These are phyloP conservation scores for human DNA, from an alignment of 2,113 vertebrate species.

Conservation along the genomic window DNA sequence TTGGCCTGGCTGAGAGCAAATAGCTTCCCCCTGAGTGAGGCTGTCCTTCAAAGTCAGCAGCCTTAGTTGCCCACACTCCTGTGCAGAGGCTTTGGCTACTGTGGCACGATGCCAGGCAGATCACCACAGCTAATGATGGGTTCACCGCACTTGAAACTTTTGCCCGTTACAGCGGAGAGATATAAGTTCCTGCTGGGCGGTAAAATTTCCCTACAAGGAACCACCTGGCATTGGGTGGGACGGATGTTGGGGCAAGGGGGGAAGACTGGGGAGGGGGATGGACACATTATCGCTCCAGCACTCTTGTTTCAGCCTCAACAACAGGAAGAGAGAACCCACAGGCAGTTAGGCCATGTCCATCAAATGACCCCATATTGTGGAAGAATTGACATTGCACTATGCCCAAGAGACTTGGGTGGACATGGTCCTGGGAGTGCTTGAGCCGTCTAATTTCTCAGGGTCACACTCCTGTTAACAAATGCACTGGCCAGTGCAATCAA, in stretches of 20 bases:
- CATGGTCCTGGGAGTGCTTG: neutral
- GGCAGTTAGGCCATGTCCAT: slow-evolving; percentile 34
- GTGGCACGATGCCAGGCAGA: neutral
- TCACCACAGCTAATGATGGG: neutral
- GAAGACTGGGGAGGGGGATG: neutral
- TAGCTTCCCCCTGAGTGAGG: neutral
- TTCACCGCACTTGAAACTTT: neutral
- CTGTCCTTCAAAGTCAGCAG: neutral
- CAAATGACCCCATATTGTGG: neutral
- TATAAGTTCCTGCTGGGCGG: neutral
- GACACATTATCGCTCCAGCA: neutral
- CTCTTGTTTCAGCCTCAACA: neutral
- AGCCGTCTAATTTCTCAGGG: neutral
- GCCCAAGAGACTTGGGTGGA: neutral
- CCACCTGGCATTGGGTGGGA: neutral
- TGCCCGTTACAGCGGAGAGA: neutral
- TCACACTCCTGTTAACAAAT: neutral
- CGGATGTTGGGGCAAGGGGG: neutral
- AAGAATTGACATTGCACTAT: neutral
- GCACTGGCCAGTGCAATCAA: neutral
- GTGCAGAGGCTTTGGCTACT: neutral
- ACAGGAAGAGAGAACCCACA: slow-evolving; percentile 54
- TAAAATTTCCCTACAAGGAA: neutral
- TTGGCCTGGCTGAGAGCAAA: neutral
- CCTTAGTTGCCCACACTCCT: neutral